A percentile compares a stretch with the other conserved stretches of the same genome.
phyloP scores from a whole-genome alignment of 2,797 vertebrate genomes.

The Cuculus canorus region DNA sequence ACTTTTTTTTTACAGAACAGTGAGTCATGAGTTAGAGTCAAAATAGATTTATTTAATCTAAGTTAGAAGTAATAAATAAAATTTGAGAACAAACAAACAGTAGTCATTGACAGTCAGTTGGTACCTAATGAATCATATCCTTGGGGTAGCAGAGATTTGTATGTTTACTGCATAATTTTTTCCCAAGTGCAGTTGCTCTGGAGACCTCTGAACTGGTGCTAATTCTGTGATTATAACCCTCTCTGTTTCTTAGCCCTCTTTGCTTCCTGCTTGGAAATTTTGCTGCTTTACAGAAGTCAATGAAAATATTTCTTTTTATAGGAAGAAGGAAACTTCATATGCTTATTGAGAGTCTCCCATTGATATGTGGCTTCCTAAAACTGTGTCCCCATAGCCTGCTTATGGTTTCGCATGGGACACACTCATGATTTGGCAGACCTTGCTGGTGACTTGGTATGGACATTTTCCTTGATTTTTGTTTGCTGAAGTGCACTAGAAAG shows the following conservation, averaged over 20 bases:
- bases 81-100: neutral
- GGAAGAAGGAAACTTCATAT: neutral
- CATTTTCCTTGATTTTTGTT: neutral
- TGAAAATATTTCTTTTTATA: neutral
- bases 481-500: neutral
- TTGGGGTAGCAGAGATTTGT: neutral
- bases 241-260: neutral
- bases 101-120: neutral
- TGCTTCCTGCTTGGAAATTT: neutral
- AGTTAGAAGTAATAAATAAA: constrained; percentile 31
- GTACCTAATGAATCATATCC: constrained; percentile 1
- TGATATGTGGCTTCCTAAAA: neutral
- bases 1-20: neutral
- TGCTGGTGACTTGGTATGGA: neutral
- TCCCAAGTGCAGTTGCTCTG: neutral
- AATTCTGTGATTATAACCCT: neutral
- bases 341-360: neutral
- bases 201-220: neutral
- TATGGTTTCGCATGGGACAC: neutral
- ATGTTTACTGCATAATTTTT: neutral
- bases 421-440: neutral
- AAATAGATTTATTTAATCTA: constrained; percentile 32
- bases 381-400: neutral
- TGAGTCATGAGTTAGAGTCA: neutral
- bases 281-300: neutral